Base-by-base conservation (phyloP, 2,888 invertebrate species). In the Epirrhoe tristata region DNA sequence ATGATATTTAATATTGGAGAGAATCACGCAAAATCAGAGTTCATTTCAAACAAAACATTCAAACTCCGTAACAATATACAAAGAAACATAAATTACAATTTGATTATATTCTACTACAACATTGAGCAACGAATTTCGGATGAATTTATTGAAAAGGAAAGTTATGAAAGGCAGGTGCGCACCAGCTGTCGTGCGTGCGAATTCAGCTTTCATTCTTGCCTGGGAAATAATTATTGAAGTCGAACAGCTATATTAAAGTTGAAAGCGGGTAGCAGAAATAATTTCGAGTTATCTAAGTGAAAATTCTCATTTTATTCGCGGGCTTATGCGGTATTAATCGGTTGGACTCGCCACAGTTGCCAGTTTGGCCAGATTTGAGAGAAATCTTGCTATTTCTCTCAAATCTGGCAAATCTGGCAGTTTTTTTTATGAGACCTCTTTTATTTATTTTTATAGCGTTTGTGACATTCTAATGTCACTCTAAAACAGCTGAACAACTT, bases 61-160 rank as follows among this genome's bases (percentile, higher is more conserved):
- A 39, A 53, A 10, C 7, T 16, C n/a, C n/a, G 53, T 12, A 17
- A 57, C 46, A 58, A 54, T 36, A 53, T 57, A 66, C 71, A 74
- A 69, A 58, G 64, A 55, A 71, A 73, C 74, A 76, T 77, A 76
- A 74, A 78, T 78, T 69, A 75, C 74, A 76, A 77, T 81, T 75
- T 76, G 69, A 77, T 66, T 76, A 74, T 71, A 69, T 74, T 76
- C 76, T 56, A 62, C 64, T 70, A 67, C 64, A 77, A 77, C 74
- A 79, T 64, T 55, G 50, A 61, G 54, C 75, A 66, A 60, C 63
- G 59, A 77, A 75, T 75, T 76, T 75, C 66, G 67, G 77, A 74
- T 74, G 81, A 79, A 84, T 82, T 88, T 84, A 88, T 86, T 85
- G 86, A 87, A 87, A 87, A 84, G 86, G 85, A 87, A 88, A 87